These are phyloP conservation scores for Pipistrellus pygmaeus DNA, from an alignment of 2,797 vertebrate genomes.

Conservation along the genomic window DNA sequence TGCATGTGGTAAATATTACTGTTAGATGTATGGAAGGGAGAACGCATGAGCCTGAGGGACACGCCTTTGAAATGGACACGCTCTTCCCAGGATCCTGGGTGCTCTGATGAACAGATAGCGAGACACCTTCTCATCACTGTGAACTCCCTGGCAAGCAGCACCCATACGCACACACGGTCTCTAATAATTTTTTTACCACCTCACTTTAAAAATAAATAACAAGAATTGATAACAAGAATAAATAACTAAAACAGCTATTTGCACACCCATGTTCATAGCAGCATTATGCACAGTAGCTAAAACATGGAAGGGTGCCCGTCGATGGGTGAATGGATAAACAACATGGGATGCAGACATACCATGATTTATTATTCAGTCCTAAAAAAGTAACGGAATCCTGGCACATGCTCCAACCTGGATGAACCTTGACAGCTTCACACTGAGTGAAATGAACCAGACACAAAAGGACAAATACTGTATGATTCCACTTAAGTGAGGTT, in stretches of 20 bases:
- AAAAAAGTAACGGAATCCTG: background rate
- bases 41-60: background rate
- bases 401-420: background rate
- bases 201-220: slow-evolving; percentile 25
- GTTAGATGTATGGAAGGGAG: background rate
- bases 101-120: background rate
- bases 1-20: background rate
- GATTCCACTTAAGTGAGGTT: background rate
- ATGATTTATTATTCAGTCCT: background rate
- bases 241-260: background rate
- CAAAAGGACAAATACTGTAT: background rate
- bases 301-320: background rate
- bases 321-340: background rate
- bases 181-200: background rate
- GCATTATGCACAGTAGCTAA: background rate
- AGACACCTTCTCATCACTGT: background rate
- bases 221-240: no score
- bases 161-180: background rate
- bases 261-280: background rate
- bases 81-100: background rate
- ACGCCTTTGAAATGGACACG: background rate
- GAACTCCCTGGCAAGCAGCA: background rate
- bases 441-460: background rate
- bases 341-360: background rate
- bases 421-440: background rate